Percentiles rank a stretch among this genome's conserved stretches.
Conservation (phyloP, 2,797 vertebrate species). For the Galago senegalensis region DNA sequence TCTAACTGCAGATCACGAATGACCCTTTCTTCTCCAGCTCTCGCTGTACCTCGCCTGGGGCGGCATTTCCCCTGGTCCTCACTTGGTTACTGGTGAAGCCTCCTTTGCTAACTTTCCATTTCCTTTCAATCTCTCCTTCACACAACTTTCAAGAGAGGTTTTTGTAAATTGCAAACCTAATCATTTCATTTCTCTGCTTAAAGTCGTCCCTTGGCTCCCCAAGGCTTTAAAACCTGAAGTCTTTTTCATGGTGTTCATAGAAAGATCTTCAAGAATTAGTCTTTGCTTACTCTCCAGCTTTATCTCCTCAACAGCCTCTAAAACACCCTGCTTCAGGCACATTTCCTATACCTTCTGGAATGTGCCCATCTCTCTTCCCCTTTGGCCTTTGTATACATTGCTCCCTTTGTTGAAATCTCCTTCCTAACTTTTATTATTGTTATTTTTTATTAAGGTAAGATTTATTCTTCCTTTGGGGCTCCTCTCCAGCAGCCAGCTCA, state of each 20-base stretch:
- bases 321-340: not conserved
- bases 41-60: not conserved
- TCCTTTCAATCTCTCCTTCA: not conserved
- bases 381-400: not conserved
- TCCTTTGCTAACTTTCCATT: not conserved
- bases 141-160: not conserved
- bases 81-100: not conserved
- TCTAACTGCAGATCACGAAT: not conserved
- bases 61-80: not conserved
- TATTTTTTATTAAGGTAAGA: not conserved
- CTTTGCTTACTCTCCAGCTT: not conserved
- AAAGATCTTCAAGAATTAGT: not conserved
- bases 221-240: not conserved
- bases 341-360: not conserved
- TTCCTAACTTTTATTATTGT: not conserved
- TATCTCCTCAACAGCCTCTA: not conserved
- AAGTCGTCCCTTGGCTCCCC: not conserved
- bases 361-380: not conserved
- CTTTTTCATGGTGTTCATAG: not conserved
- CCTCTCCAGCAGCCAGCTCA: not conserved
- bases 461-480: not conserved
- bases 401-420: not conserved
- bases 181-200: not conserved
- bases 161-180: conserved; percentile 29
- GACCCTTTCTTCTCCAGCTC: not conserved